Evolutionary conservation across 1,140 invertebrate genomes (phyloP).

Genomic region (Lasioglossum baleicum): DNA sequence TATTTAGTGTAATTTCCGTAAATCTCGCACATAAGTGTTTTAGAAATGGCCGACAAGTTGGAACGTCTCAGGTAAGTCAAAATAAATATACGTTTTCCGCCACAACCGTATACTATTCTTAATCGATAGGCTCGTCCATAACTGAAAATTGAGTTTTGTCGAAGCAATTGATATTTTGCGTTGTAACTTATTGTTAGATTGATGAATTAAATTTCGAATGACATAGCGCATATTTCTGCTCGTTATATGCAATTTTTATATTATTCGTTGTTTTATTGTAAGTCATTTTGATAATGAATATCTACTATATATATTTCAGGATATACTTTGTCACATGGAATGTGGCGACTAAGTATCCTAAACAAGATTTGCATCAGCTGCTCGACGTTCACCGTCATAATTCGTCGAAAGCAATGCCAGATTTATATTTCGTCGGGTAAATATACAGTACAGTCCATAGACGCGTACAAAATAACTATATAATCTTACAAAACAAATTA

Average conservation of each 20-base stretch:
- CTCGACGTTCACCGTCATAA: conserved; percentile 84
- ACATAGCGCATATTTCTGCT: background rate
- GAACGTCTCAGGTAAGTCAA: conserved; percentile 49
- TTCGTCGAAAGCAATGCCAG: conserved; percentile 83
- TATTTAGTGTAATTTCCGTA: background rate
- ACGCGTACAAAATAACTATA: background rate
- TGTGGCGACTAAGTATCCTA: conserved; percentile 88
- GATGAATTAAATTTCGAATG: conserved; percentile 1
- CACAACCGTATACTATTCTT: background rate
- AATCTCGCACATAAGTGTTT: background rate
- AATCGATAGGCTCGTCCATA: background rate
- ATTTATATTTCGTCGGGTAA: conserved; percentile 92
- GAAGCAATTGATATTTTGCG: background rate
- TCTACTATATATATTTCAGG: conserved; percentile 72
- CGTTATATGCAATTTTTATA: background rate
- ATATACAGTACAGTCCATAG: conserved; percentile 2
- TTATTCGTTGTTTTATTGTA: background rate
- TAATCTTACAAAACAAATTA: conserved; percentile 69
- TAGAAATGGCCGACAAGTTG: conserved; percentile 41
- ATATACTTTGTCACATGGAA: conserved; percentile 92
- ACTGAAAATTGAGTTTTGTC: background rate
- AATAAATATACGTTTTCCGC: background rate
- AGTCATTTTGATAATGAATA: conserved; percentile 2
- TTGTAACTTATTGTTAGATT: background rate
- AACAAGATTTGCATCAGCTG: conserved; percentile 84